Evolutionary conservation across 2,113 vertebrate species (phyloP).

Genomic region (Hylia prasina): DNA sequence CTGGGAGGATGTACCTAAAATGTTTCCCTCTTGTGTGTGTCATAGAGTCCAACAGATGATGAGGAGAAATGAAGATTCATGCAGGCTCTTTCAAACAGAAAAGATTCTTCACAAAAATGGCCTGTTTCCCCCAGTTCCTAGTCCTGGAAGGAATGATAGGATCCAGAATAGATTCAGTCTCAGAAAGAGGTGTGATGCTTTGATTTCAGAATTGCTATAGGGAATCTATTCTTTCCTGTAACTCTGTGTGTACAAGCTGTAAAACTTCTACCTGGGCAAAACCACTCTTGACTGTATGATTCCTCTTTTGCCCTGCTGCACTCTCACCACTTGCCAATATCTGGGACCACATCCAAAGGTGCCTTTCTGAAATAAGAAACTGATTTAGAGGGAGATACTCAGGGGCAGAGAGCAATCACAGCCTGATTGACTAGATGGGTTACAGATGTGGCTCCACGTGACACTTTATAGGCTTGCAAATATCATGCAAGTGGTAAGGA

Average conservation of each 20-base stretch:
- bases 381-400: background rate
- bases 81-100: background rate
- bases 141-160: background rate
- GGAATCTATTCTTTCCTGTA: background rate
- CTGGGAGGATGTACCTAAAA: background rate
- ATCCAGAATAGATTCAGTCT: background rate
- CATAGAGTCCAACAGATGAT: background rate
- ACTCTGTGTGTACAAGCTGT: background rate
- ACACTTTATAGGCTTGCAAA: background rate
- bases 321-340: background rate
- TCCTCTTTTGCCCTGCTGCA: background rate
- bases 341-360: background rate
- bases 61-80: background rate
- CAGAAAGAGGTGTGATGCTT: background rate
- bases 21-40: background rate
- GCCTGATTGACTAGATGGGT: background rate
- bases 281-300: background rate
- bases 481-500: background rate
- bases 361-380: background rate
- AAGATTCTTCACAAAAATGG: background rate
- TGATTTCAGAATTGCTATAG: background rate
- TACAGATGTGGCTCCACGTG: background rate
- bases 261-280: background rate
- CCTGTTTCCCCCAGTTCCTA: background rate
- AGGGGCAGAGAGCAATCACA: background rate